A percentile compares a stretch with the other conserved stretches of the same genome.
phyloP scores from a whole-genome alignment of 2,797 vertebrate species.

The Caiman crocodilus region DNA sequence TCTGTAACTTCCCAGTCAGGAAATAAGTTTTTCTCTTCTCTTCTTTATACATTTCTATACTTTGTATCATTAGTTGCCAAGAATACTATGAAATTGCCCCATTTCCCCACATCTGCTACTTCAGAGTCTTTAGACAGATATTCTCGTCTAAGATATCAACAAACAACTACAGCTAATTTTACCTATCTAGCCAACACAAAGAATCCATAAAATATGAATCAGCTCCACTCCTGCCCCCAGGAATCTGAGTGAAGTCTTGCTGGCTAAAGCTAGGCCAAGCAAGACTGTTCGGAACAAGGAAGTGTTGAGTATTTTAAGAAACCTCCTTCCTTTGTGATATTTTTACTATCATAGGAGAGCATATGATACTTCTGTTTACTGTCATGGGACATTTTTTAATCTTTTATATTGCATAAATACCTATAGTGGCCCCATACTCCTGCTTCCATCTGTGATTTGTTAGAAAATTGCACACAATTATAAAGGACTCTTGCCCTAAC shows the following conservation, averaged over 20 bases:
- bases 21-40: not conserved
- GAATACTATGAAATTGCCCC: not conserved
- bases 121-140: not conserved
- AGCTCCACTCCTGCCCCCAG: not conserved
- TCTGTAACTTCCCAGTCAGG: constrained; percentile 21
- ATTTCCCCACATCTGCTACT: not conserved
- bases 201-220: not conserved
- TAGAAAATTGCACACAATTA: not conserved
- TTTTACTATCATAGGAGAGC: not conserved
- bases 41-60: constrained; percentile 4
- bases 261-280: not conserved
- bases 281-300: not conserved
- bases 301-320: not conserved
- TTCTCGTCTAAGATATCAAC: not conserved
- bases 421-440: not conserved
- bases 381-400: not conserved
- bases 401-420: not conserved
- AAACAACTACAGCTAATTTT: not conserved
- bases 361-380: not conserved
- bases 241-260: not conserved
- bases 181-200: not conserved
- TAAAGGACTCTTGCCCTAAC: not conserved
- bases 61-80: not conserved
- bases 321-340: not conserved
- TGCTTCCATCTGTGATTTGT: not conserved